A percentile compares a stretch with the other conserved stretches of the same genome.
Conservation (phyloP, 2,113 vertebrate genomes). For the Platycercus adscitus region DNA sequence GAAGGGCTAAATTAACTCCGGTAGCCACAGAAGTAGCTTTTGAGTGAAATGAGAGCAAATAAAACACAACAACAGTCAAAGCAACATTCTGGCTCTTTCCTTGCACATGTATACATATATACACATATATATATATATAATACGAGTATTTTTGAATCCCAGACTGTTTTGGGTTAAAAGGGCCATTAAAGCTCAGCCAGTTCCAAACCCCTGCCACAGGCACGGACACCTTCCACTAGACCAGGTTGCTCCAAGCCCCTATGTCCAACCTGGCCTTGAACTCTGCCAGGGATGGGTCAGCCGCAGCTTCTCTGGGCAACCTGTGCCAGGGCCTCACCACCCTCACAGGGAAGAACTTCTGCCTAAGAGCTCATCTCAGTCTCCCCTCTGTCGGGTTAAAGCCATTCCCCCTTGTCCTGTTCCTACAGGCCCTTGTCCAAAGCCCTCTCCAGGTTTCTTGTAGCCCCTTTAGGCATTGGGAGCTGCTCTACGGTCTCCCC, state of each 20-base stretch:
- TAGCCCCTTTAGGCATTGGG: too few species aligned
- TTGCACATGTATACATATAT: neutral
- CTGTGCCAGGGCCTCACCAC: too few species aligned
- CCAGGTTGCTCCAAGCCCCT: neutral
- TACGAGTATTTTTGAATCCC: neutral
- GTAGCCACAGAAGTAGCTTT: neutral
- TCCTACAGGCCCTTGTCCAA: too few species aligned
- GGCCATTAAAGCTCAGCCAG: neutral
- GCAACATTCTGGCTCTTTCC: neutral
- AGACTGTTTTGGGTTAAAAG: neutral
- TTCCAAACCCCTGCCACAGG: neutral
- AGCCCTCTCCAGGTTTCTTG: too few species aligned
- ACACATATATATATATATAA: neutral
- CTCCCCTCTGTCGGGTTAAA: too few species aligned
- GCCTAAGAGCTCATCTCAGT: too few species aligned
- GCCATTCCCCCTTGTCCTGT: too few species aligned
- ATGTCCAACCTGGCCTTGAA: neutral
- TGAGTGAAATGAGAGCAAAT: constrained; percentile 19
- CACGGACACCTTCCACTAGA: neutral
- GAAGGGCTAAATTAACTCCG: neutral
- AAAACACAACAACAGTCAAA: neutral
- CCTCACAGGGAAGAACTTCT: too few species aligned
- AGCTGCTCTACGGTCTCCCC: too few species aligned
- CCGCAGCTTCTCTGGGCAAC: neutral
- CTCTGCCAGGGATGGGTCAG: neutral